Conservation (phyloP, 2,888 invertebrate genomes). For the Agrochola litura region DNA sequence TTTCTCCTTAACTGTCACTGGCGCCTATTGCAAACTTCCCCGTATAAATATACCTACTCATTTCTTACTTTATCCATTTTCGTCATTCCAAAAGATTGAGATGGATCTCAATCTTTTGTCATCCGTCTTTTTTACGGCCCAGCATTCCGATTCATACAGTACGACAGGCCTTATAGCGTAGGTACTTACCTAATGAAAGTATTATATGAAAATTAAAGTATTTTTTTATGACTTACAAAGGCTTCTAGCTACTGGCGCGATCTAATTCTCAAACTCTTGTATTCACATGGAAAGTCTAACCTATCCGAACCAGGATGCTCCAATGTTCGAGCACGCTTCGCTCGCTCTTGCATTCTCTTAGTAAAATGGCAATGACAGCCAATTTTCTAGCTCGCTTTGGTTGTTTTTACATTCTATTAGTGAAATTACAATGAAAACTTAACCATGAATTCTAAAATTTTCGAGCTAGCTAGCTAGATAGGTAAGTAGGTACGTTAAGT, state of each 20-base stretch:
- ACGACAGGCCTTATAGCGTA: too few relatives aligned
- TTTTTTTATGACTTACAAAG: neutral
- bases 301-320: neutral
- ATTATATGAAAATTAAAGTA: neutral
- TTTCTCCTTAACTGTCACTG: too few relatives aligned
- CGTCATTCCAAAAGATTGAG: too few relatives aligned
- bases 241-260: neutral
- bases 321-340: neutral
- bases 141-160: too few relatives aligned
- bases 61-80: too few relatives aligned
- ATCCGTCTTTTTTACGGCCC: too few relatives aligned
- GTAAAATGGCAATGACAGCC: neutral
- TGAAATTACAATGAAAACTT: neutral
- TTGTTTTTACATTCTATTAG: neutral
- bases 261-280: neutral
- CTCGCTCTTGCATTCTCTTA: neutral
- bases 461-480: neutral
- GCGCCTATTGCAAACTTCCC: too few relatives aligned
- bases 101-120: too few relatives aligned
- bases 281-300: neutral
- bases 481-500: too few relatives aligned
- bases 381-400: neutral
- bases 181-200: too few relatives aligned
- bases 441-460: neutral
- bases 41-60: too few relatives aligned